A percentile compares a stretch with the other conserved stretches of the same genome.
These are phyloP conservation scores for Alethe diademata DNA, from an alignment of 2,113 vertebrate genomes.

Conservation along the genomic window DNA sequence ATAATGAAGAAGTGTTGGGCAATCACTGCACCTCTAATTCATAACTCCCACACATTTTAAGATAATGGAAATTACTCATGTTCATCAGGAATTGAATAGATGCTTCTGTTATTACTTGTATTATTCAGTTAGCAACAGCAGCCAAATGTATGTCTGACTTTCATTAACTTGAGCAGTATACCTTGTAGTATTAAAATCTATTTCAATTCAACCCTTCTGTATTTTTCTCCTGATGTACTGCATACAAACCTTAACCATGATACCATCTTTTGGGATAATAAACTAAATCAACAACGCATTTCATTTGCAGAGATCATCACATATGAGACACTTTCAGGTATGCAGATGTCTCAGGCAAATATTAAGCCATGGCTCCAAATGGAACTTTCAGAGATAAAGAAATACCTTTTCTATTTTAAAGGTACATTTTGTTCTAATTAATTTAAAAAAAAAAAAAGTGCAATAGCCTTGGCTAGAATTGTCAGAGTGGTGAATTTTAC, in stretches of 20 bases:
- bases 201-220: not conserved
- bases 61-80: slow-evolving; percentile 64
- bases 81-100: slow-evolving; percentile 60
- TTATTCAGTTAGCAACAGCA: slow-evolving; percentile 48
- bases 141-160: slow-evolving; percentile 58
- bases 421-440: not conserved
- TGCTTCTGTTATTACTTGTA: slow-evolving; percentile 62
- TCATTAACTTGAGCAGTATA: slow-evolving; percentile 53
- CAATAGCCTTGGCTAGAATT: not conserved
- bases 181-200: slow-evolving; percentile 43
- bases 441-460: not conserved
- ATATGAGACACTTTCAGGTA: not conserved
- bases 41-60: slow-evolving; percentile 55
- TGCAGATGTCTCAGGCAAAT: slow-evolving; percentile 23
- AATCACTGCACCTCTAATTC: slow-evolving; percentile 54
- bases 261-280: slow-evolving; percentile 33
- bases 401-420: slow-evolving; percentile 17
- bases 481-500: not conserved
- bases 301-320: slow-evolving; percentile 18
- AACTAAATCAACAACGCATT: slow-evolving; percentile 31
- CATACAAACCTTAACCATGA: not conserved
- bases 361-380: not conserved
- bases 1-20: slow-evolving; percentile 57
- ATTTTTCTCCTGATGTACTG: not conserved
- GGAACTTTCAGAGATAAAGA: slow-evolving; percentile 21